A percentile compares a stretch with the other conserved stretches of the same genome.
Conservation (phyloP, 2,888 invertebrate species). For the Oligia strigilis region DNA sequence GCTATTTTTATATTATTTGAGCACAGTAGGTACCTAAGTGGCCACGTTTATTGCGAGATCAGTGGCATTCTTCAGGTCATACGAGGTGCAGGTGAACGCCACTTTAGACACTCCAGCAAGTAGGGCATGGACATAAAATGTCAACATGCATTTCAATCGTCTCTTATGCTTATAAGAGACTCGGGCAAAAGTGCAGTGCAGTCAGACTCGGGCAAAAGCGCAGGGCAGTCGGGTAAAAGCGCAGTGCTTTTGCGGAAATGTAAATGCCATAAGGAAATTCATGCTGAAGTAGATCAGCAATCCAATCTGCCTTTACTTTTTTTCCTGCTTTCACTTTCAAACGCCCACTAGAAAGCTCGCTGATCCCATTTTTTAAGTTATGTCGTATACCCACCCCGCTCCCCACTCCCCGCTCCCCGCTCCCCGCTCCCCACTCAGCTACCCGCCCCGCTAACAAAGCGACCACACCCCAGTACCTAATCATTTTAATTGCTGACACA, state of each 20-base stretch:
- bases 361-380: background rate
- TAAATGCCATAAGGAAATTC: background rate
- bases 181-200: background rate
- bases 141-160: background rate
- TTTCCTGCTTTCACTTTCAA: background rate
- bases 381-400: background rate
- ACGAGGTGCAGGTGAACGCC: background rate
- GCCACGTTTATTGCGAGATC: too few relatives aligned
- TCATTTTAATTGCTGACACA: slow-evolving; percentile 88
- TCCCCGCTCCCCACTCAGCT: slow-evolving; percentile 63
- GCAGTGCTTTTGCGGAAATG: background rate
- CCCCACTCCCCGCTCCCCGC: slow-evolving; percentile 28
- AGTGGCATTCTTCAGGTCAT: too few relatives aligned
- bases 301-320: background rate
- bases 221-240: background rate
- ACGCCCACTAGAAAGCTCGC: too few relatives aligned
- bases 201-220: background rate
- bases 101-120: background rate
- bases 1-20: background rate
- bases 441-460: slow-evolving; percentile 65
- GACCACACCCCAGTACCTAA: slow-evolving; percentile 75
- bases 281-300: background rate
- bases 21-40: too few relatives aligned
- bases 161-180: too few relatives aligned
- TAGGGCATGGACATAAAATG: background rate